Evolutionary conservation across 2,888 invertebrate genomes (phyloP).

Genomic region (Protonemura montana): DNA sequence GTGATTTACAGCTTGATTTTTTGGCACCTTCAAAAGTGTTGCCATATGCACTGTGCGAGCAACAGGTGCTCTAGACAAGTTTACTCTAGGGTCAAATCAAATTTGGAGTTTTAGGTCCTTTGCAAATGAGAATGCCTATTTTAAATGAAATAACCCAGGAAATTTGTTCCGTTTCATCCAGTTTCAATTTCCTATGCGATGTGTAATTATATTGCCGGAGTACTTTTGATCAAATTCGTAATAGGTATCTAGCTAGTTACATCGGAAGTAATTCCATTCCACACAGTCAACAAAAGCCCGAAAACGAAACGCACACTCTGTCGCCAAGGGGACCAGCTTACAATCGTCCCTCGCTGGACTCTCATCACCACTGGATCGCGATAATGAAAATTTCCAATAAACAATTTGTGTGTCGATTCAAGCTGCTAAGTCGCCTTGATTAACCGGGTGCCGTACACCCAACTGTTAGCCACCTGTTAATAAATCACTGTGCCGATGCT

Average conservation of each 20-base stretch:
- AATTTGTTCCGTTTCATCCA: neutral
- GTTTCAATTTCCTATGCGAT: neutral
- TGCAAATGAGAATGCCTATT: neutral
- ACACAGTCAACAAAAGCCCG: neutral
- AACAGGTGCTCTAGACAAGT: neutral
- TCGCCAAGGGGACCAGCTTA: neutral
- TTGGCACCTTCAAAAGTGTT: neutral
- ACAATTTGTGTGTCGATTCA: neutral
- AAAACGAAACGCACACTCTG: neutral
- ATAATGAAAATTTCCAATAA: neutral
- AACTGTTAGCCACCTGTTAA: slow-evolving; percentile 31
- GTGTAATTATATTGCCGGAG: neutral
- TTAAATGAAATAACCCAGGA: neutral
- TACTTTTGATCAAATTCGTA: neutral
- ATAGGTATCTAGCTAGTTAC: neutral
- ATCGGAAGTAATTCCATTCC: neutral
- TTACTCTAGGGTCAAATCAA: neutral
- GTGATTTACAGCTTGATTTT: neutral
- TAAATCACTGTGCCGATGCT: slow-evolving; percentile 20
- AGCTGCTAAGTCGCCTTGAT: neutral
- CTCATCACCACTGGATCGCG: neutral
- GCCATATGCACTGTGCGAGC: neutral
- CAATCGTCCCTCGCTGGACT: neutral
- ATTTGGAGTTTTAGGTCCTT: neutral
- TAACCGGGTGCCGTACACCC: neutral